A percentile compares a stretch with the other conserved stretches of the same genome.
Conservation (phyloP, 1,140 invertebrate genomes). For the Andricus grossulariae region DNA sequence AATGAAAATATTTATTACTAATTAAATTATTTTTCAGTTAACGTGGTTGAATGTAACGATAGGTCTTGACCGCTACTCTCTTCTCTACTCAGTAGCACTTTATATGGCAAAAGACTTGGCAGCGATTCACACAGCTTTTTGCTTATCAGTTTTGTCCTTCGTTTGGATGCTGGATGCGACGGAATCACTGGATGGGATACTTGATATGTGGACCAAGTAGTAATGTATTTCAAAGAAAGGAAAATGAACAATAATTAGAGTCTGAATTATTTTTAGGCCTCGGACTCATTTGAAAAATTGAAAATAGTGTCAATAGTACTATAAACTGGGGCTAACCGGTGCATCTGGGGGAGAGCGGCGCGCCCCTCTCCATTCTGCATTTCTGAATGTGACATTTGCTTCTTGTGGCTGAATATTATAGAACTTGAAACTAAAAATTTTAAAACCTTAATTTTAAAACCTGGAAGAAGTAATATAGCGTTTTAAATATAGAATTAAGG, state of each 20-base stretch:
- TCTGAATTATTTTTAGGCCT: neutral
- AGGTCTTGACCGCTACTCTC: slow-evolving; percentile 51
- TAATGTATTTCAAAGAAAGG: slow-evolving; percentile 49
- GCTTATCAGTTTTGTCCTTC: slow-evolving; percentile 68
- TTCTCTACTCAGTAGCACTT: slow-evolving; percentile 50
- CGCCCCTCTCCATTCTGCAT: no score
- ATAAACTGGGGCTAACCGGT: no score
- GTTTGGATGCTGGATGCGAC: slow-evolving; percentile 75
- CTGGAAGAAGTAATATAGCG: no score
- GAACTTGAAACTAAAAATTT: no score
- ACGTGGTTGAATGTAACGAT: slow-evolving; percentile 57
- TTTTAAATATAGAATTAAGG: no score
- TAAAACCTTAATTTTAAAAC: no score
- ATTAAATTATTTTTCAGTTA: slow-evolving; percentile 54
- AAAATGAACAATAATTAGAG: neutral
- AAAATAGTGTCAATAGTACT: no score
- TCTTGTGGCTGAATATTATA: no score
- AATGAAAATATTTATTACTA: slow-evolving; percentile 24
- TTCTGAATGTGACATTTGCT: no score
- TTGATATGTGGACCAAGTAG: slow-evolving; percentile 69
- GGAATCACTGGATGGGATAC: slow-evolving; percentile 68
- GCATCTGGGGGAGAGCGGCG: no score
- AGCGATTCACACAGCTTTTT: slow-evolving; percentile 62
- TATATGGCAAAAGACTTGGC: slow-evolving; percentile 64
- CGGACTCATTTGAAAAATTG: no score